phyloP scores from a whole-genome alignment of 2,888 invertebrate genomes.

The Drosophila greeni region DNA sequence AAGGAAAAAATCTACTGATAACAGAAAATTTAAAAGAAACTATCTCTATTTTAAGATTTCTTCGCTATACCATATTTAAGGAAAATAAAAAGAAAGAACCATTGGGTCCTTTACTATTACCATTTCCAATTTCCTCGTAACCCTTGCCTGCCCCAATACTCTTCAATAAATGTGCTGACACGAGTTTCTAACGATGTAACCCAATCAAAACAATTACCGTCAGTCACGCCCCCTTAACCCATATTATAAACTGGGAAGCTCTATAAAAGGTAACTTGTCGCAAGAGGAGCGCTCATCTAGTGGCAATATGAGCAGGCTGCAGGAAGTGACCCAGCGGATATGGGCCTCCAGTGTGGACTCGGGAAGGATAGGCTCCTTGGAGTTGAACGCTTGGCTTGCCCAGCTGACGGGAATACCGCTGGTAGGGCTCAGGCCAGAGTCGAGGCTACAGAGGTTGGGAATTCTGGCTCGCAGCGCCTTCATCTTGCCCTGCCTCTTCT shows the following conservation, averaged over 20 bases:
- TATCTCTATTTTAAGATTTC: too few relatives aligned
- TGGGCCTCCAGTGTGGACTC: conserved; percentile 56
- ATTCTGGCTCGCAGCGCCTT: conserved; percentile 40
- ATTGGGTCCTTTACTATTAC: background rate
- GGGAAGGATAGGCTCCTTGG: conserved; percentile 67
- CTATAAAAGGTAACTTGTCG: conserved; percentile 3
- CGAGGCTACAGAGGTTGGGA: conserved; percentile 24
- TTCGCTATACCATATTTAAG: background rate
- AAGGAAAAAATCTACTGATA: background rate
- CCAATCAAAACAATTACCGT: conserved; percentile 1
- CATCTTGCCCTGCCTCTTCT: conserved; percentile 26
- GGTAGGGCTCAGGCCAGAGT: conserved; percentile 53
- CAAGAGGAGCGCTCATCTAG: background rate
- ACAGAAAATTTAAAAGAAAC: background rate
- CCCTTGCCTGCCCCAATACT: background rate
- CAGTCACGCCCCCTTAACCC: background rate
- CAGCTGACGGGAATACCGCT: conserved; percentile 65
- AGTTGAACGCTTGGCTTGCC: conserved; percentile 64
- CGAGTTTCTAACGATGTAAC: background rate
- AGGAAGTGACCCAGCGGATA: conserved; percentile 29
- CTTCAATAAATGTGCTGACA: background rate
- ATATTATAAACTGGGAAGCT: background rate
- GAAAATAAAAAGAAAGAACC: background rate
- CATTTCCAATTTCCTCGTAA: background rate
- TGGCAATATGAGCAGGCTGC: conserved; percentile 43